Base-by-base conservation (phyloP, 2,113 vertebrate genomes). In the Centrocercus urophasianus region DNA sequence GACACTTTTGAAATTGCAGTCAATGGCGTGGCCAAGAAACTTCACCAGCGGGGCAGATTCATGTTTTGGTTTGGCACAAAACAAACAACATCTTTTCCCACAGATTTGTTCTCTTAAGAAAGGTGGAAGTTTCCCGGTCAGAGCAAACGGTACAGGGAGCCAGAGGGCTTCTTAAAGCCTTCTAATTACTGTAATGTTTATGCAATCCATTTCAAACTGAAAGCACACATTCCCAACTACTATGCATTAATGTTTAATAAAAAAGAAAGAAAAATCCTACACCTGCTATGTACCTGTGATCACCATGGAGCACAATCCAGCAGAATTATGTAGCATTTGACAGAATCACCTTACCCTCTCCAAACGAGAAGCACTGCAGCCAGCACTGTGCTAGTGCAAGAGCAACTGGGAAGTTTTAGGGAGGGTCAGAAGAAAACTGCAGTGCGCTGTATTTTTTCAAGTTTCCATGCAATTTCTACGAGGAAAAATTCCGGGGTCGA, bases 1-100 rank as follows among this genome's bases (percentile, higher is more conserved):
- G 90, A 96, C 94, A 94, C 88, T 91, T 87, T 67, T 40, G 84
- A 95, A 95, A 95, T 59, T 74, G 81, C 89, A 92, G 78, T 63
- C 79, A 67, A 89, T 27, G 73, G 70, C 1, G 0, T 40, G 85
- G 96, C 93, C 90, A 95, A 94, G 81, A 89, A 93, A 82, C 80
- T 78, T 81, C 84, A 71, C 94, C 38, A 85, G 77, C 43, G 30
- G 83, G 88, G 85, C 72, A 94, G 87, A 89, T 83, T 59, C 75
- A 69, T 83, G 81, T 91, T 96, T 76, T 63, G 88, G 88, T 76
- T 86, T 93, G 89, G 88, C 92, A 94, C 78, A 89, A 89, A 50
- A 63, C 88, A 95, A 91, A 61, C 75, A 95, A 32, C 73, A 13
- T 90, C 91, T 94, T 91, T 90, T 72, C 86, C 95, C 95, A 83